Evolutionary conservation across 2,888 invertebrate species (phyloP).

Genomic region (Drosophila acutilabella): DNA sequence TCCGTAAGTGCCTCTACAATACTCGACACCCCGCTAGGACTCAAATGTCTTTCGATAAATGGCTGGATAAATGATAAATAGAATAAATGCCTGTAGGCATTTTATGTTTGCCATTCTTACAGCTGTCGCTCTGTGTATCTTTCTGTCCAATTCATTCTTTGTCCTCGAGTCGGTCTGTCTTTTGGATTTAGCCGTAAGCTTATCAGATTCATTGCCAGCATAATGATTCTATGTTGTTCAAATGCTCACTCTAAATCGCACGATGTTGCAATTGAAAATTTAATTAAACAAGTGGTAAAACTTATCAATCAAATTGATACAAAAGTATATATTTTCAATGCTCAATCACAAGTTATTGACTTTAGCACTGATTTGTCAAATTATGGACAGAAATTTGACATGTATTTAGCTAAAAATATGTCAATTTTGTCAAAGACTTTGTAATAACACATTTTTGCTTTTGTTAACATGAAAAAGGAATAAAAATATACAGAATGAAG

Average conservation of each 20-base stretch:
- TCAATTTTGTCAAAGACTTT: too few relatives aligned
- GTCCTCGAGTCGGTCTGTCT: constrained; percentile 34
- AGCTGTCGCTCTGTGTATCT: constrained; percentile 31
- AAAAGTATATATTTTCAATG: not conserved
- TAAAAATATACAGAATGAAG: too few relatives aligned
- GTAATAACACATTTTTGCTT: too few relatives aligned
- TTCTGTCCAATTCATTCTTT: constrained; percentile 17
- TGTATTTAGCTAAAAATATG: too few relatives aligned
- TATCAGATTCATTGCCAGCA: constrained; percentile 78
- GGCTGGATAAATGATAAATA: constrained; percentile 80
- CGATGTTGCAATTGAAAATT: constrained; percentile 58
- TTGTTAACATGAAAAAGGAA: too few relatives aligned
- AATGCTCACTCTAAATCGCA: constrained; percentile 30
- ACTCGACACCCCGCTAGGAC: constrained; percentile 26
- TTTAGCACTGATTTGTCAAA: too few relatives aligned
- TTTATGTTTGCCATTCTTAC: constrained; percentile 60
- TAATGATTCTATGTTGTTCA: constrained; percentile 61
- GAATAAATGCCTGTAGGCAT: constrained; percentile 74
- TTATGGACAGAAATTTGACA: too few relatives aligned
- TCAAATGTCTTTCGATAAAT: constrained; percentile 76
- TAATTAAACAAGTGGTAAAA: constrained; percentile 52
- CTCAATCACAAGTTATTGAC: not conserved
- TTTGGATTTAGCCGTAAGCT: constrained; percentile 74
- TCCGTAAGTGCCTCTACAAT: not conserved
- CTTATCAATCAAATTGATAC: not conserved